phyloP scores from a whole-genome alignment of 2,888 invertebrate genomes.

The Yponomeuta evonymella region DNA sequence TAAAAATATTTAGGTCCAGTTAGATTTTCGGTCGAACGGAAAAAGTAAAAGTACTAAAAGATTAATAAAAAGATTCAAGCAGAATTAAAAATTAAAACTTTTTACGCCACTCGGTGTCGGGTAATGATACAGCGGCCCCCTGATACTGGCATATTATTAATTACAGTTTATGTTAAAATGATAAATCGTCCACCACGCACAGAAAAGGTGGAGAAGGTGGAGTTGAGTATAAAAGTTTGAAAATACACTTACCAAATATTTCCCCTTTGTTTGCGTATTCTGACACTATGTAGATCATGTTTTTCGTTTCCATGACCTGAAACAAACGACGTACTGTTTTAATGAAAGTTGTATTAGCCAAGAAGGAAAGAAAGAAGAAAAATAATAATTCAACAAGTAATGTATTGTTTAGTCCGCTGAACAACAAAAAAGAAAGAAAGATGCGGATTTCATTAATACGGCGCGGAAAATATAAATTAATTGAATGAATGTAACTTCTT shows the following conservation, averaged over 20 bases:
- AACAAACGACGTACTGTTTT: slow-evolving; percentile 33
- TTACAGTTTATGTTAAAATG: background rate
- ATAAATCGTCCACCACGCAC: background rate
- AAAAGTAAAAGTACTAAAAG: background rate
- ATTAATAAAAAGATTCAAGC: no score
- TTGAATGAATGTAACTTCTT: no score
- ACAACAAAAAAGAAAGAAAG: background rate
- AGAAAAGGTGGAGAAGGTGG: background rate
- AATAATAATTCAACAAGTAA: background rate
- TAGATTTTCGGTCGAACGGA: background rate
- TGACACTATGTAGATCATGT: slow-evolving; percentile 98
- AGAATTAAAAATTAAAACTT: background rate
- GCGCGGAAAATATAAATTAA: no score
- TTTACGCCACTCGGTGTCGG: background rate
- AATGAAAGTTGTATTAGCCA: background rate
- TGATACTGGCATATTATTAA: background rate
- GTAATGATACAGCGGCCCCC: background rate
- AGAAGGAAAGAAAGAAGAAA: background rate
- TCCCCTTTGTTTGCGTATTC: slow-evolving; percentile 99
- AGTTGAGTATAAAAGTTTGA: slow-evolving; percentile 5
- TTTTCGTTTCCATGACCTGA: slow-evolving; percentile 98
- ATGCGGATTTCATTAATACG: background rate
- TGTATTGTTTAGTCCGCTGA: background rate
- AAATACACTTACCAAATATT: slow-evolving; percentile 89
- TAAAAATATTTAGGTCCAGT: background rate